Evolutionary conservation across 2,113 vertebrate genomes (phyloP).

Genomic region (Solenodon paradoxus): DNA sequence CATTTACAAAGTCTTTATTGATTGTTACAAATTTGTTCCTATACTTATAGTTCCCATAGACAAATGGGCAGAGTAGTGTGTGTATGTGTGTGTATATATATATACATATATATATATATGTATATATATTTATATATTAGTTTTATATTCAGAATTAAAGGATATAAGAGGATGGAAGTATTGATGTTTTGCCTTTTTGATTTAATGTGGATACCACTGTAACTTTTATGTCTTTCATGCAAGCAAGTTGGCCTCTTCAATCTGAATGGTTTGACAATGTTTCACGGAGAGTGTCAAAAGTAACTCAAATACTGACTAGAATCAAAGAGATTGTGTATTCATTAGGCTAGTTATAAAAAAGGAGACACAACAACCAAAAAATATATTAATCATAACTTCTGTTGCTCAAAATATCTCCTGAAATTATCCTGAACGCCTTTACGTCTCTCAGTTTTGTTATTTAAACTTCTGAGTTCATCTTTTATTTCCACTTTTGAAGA

Average conservation of each 20-base stretch:
- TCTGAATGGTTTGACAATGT: background rate
- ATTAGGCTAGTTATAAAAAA: background rate
- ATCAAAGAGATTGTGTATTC: background rate
- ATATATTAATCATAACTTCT: background rate
- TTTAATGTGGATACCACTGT: background rate
- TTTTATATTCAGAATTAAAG: constrained; percentile 38
- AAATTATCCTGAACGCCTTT: background rate
- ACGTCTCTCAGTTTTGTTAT: background rate
- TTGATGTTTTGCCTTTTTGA: background rate
- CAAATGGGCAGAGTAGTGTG: too few relatives aligned
- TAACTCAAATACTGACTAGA: background rate
- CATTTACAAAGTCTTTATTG: constrained; percentile 31
- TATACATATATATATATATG: too few relatives aligned
- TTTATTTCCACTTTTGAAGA: constrained; percentile 29
- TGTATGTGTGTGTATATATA: too few relatives aligned
- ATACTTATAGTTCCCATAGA: background rate
- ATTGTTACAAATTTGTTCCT: background rate
- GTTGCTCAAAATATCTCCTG: background rate
- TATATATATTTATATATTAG: background rate
- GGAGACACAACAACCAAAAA: background rate
- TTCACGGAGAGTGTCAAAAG: background rate
- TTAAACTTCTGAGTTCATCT: background rate
- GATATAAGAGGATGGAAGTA: background rate
- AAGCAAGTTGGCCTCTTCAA: background rate
- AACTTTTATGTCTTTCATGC: background rate